Base-by-base conservation (phyloP, 1,140 invertebrate genomes). In the Delia radicum region DNA sequence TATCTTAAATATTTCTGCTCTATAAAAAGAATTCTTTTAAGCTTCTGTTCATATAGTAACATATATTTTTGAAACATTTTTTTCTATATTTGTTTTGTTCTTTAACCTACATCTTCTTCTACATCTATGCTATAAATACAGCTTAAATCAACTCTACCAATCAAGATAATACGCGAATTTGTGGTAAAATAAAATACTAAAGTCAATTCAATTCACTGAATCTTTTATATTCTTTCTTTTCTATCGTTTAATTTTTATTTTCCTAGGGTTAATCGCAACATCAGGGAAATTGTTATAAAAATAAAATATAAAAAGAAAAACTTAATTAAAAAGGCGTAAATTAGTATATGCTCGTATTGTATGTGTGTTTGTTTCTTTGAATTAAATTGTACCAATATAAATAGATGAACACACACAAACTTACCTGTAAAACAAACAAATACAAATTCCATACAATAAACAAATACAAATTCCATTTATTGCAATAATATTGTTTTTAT, bases 291-390 rank as follows among this genome's bases (percentile, higher is more conserved):
- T 37, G 65, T 33, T 33, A 69, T n/a, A 18, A 33, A 33, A 69
- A 33, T 10, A 69, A 69, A 29, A 69, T 8, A 21, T 26, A 37
- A 7, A 24, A 13, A 33, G n/a, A 33, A 69, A 37, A 69, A 69
- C 65, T 69, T 69, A 69, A 69, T 69, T 69, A 69, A 69, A 69
- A 69, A 69, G 65, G 65, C 65, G 65, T 69, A 69, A 69, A 69
- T 69, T 69, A 69, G 65, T 69, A 69, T 37, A 33, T 37, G 37
- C 29, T 31, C 21, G 29, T 18, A 67, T n/a, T n/a, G n/a, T n/a
- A 8, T 42, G 8, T 42, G 10, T 12, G 10, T 12, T 42, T 42
- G 37, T 42, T 42, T 12, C 37, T 42, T 42, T 42, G 15, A 42
- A 42, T 42, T 33, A 33, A 42, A 42, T 15, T 42, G 12, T 42